Percentiles rank a stretch among this genome's conserved stretches.
Evolutionary conservation across 2,888 invertebrate species (phyloP).

Genomic region (Agrilus biguttatus): DNA sequence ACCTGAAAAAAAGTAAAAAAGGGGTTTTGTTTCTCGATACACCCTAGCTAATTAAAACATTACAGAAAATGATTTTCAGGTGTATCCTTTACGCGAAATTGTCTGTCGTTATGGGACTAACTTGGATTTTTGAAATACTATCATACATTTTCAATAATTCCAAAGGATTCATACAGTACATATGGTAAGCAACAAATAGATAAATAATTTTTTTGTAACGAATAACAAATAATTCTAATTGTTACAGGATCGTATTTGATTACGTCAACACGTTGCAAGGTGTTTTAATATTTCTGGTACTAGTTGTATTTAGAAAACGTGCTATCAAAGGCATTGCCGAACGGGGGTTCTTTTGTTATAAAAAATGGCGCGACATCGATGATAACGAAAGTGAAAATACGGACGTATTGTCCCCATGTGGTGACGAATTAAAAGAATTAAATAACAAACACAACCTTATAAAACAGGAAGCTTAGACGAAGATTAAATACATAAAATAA

Average conservation of each 20-base stretch:
- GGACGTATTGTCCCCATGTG: too few relatives aligned
- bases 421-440: too few relatives aligned
- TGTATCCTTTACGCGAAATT: conserved; percentile 49
- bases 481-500: too few relatives aligned
- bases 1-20: too few relatives aligned
- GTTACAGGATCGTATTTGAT: conserved; percentile 41
- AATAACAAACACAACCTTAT: too few relatives aligned
- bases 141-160: conserved; percentile 23
- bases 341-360: conserved; percentile 22
- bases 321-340: conserved; percentile 37
- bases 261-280: conserved; percentile 46
- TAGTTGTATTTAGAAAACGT: conserved; percentile 41
- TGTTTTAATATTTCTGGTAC: conserved; percentile 41
- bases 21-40: too few relatives aligned
- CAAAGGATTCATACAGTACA: conserved; percentile 12
- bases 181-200: conserved; percentile 23
- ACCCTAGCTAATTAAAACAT: background rate
- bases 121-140: conserved; percentile 56
- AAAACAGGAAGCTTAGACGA: too few relatives aligned
- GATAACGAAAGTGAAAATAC: too few relatives aligned
- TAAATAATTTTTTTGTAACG: background rate
- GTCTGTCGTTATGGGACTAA: conserved; percentile 54
- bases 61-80: conserved; percentile 30
- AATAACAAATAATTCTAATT: conserved; percentile 4
- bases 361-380: conserved; percentile 13